Evolutionary conservation across 2,113 vertebrate genomes (phyloP).

Genomic region (Malurus melanocephalus): DNA sequence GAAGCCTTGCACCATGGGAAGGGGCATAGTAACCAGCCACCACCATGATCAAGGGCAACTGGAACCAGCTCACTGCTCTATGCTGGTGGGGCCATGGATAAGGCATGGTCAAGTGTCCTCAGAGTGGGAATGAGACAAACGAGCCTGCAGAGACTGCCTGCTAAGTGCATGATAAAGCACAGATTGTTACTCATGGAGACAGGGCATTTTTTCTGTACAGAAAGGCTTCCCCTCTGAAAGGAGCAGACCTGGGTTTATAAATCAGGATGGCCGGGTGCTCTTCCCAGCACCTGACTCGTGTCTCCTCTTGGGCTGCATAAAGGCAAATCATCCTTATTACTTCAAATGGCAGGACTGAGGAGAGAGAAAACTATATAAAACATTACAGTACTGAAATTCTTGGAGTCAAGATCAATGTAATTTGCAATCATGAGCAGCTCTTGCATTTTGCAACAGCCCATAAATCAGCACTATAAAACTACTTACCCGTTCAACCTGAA

Average conservation of each 20-base stretch:
- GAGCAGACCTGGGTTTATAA: background rate
- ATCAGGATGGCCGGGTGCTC: background rate
- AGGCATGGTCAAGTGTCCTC: background rate
- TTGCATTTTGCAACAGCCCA: slow-evolving; percentile 17
- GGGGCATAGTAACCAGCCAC: background rate
- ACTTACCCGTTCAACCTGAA: background rate
- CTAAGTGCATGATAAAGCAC: background rate
- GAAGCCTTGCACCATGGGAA: background rate
- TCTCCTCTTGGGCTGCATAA: background rate
- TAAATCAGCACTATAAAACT: slow-evolving; percentile 22
- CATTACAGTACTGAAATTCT: background rate
- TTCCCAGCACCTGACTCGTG: background rate
- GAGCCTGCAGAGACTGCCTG: background rate
- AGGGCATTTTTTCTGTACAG: background rate
- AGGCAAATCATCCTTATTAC: background rate
- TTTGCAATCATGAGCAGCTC: slow-evolving; percentile 15
- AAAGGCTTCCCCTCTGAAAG: background rate
- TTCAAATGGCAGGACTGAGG: background rate
- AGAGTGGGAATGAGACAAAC: background rate
- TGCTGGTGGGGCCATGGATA: background rate
- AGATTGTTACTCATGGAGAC: background rate
- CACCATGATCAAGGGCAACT: background rate
- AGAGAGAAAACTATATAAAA: background rate
- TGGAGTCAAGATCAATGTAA: slow-evolving; percentile 28
- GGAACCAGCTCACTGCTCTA: background rate